phyloP scores from a whole-genome alignment of 2,888 invertebrate species.

The Spodoptera exigua region DNA sequence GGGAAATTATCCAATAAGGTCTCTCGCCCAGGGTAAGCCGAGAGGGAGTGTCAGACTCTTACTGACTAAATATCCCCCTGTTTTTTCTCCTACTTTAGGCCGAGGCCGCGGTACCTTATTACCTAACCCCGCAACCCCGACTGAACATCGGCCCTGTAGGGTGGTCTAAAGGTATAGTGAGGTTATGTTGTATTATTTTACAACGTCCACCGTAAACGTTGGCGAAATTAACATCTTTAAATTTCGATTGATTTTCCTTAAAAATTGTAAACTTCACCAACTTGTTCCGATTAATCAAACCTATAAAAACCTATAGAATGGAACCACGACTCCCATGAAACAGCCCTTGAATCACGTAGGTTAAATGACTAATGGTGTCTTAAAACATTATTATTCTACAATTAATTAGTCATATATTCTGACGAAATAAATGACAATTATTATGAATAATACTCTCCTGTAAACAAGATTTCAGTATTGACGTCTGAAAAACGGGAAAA shows the following conservation, averaged over 20 bases:
- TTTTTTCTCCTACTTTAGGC: no score
- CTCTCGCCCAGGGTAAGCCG: no score
- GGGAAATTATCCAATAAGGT: no score
- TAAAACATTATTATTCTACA: slow-evolving; percentile 20
- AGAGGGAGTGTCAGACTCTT: no score
- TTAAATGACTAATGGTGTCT: slow-evolving; percentile 43
- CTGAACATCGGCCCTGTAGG: no score
- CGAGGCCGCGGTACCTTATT: no score
- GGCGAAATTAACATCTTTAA: no score
- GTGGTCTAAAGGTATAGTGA: no score
- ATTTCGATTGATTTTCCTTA: slow-evolving; percentile 20
- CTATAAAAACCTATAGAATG: slow-evolving; percentile 31
- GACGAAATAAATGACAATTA: slow-evolving; percentile 26
- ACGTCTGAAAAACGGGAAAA: slow-evolving; percentile 63
- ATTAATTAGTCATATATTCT: slow-evolving; percentile 48
- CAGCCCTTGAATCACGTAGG: slow-evolving; percentile 22
- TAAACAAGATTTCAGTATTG: slow-evolving; percentile 33
- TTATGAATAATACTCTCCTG: slow-evolving; percentile 19
- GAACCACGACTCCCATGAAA: slow-evolving; percentile 32
- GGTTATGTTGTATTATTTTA: not conserved
- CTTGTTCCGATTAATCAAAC: slow-evolving; percentile 40
- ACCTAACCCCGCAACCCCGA: no score
- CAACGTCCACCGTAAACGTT: not conserved
- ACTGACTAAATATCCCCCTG: no score
- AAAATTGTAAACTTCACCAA: not conserved